These are phyloP conservation scores for Eupithecia dodoneata DNA, from an alignment of 2,888 invertebrate genomes.

Conservation along the genomic window DNA sequence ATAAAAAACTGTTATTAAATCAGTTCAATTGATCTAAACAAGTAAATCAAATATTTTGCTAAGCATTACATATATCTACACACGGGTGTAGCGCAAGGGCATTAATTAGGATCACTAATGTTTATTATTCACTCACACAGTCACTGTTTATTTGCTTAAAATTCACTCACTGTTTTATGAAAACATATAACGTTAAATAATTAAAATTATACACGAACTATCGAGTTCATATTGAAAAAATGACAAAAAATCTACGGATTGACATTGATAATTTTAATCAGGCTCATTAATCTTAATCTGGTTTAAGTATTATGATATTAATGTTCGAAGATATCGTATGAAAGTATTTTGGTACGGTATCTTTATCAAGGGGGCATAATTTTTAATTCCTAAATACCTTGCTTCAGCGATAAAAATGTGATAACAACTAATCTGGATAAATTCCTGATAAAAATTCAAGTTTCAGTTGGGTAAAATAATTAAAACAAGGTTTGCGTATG, in stretches of 20 bases:
- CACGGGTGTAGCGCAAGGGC: not conserved
- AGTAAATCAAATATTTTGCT: not conserved
- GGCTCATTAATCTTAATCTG: constrained; percentile 25
- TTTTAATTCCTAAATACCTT: not conserved
- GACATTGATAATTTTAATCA: constrained; percentile 24
- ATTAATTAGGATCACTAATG: not conserved
- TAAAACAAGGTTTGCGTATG: not conserved
- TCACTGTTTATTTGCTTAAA: not conserved
- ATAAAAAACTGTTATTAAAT: not conserved
- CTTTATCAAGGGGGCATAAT: constrained; percentile 2
- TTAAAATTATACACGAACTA: not conserved
- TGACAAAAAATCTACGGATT: constrained; percentile 5
- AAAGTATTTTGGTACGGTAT: not conserved
- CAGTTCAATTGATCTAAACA: not conserved
- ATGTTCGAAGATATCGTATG: not conserved
- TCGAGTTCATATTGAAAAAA: not conserved
- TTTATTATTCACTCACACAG: not conserved
- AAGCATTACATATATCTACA: not conserved
- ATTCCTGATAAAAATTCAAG: not conserved
- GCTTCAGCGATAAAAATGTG: not conserved
- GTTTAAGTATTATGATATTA: constrained; percentile 14
- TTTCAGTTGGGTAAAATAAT: not conserved
- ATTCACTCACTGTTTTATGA: not conserved
- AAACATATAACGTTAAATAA: not conserved
- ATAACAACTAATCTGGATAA: not conserved